Evolutionary conservation across 2,888 invertebrate species (phyloP).

Genomic region (Andrena fulva): DNA sequence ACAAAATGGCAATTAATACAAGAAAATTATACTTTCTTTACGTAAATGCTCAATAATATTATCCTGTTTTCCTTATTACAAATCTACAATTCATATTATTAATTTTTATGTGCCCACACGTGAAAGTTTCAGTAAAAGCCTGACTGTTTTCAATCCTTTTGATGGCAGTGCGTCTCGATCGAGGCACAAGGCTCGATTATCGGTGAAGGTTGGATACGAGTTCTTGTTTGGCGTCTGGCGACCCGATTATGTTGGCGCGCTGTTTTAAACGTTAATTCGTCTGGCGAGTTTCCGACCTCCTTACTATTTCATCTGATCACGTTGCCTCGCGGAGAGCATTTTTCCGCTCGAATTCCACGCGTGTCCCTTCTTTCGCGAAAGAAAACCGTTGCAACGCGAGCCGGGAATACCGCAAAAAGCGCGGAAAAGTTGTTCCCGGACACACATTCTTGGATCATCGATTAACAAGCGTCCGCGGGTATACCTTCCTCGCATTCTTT

Average conservation of each 20-base stretch:
- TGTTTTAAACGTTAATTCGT: constrained; percentile 65
- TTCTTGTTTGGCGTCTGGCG: constrained; percentile 79
- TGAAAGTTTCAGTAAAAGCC: neutral
- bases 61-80: neutral
- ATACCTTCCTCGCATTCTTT: constrained; percentile 15
- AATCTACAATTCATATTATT: neutral
- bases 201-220: constrained; percentile 63
- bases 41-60: no score
- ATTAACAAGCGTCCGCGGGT: constrained; percentile 7
- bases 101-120: neutral
- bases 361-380: constrained; percentile 18
- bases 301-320: constrained; percentile 31
- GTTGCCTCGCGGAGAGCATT: constrained; percentile 21
- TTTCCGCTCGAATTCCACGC: constrained; percentile 47
- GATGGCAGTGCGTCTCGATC: constrained; percentile 18
- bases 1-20: neutral
- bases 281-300: constrained; percentile 50
- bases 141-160: neutral
- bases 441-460: constrained; percentile 44
- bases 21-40: neutral
- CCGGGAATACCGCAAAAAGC: constrained; percentile 23
- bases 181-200: constrained; percentile 48
- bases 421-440: constrained; percentile 49
- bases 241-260: constrained; percentile 74
- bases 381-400: constrained; percentile 38